Percentiles rank a stretch among this genome's conserved stretches.
phyloP scores from a whole-genome alignment of 2,113 vertebrate species.

The Eudyptes chrysolophus region DNA sequence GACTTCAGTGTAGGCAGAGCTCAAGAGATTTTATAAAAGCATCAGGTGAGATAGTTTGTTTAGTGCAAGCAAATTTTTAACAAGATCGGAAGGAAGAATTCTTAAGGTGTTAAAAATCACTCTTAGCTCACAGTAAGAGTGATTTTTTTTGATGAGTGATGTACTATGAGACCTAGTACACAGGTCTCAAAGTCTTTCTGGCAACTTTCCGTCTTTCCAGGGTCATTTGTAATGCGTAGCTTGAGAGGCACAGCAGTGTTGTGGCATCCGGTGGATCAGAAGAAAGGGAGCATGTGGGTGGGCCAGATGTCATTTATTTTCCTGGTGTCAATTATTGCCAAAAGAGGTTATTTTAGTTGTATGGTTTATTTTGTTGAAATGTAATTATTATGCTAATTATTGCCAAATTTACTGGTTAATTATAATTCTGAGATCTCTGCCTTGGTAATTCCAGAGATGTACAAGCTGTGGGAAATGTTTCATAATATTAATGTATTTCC shows the following conservation, averaged over 20 bases:
- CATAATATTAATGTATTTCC: background rate
- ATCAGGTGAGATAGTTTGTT: background rate
- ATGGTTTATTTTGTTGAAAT: conserved; percentile 11
- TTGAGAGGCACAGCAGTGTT: background rate
- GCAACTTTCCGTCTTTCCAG: background rate
- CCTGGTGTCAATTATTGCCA: conserved; percentile 1
- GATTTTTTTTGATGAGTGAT: no score
- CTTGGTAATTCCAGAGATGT: background rate
- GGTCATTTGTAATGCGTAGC: background rate
- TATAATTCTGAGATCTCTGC: background rate
- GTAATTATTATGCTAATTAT: conserved; percentile 36
- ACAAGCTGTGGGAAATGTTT: conserved; percentile 16
- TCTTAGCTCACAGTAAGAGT: background rate
- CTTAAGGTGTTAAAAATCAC: background rate
- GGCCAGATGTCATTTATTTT: conserved; percentile 35
- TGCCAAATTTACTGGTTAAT: conserved; percentile 28
- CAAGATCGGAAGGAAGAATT: background rate
- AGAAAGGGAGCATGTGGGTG: conserved; percentile 23
- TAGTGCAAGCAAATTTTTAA: background rate
- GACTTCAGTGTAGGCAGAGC: background rate
- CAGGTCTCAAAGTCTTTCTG: conserved; percentile 26
- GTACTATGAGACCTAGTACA: background rate
- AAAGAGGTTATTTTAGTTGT: conserved; percentile 5
- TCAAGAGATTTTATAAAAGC: background rate
- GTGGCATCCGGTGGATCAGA: background rate